These are phyloP conservation scores for Ectemnius cavifrons DNA, from an alignment of 2,888 invertebrate species.

Conservation along the genomic window DNA sequence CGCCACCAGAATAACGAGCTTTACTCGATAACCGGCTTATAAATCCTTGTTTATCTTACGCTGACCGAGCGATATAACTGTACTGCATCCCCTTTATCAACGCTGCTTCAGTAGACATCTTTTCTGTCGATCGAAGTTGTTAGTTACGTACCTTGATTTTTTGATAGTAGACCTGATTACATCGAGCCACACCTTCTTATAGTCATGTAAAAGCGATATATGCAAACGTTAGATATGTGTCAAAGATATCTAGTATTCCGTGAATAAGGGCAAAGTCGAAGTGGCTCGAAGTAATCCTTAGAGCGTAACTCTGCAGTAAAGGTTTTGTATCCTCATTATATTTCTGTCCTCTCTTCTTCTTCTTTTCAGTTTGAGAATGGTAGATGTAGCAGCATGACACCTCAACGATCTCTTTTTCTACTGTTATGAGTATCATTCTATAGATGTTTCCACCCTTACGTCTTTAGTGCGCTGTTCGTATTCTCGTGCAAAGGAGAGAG, in stretches of 20 bases:
- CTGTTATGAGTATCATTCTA: conserved; percentile 44
- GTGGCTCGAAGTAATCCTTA: conserved; percentile 27
- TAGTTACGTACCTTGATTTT: no score
- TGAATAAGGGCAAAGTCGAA: conserved; percentile 10
- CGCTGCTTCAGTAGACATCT: no score
- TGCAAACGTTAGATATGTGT: no score
- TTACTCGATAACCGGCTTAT: neutral
- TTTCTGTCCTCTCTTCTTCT: conserved; percentile 34
- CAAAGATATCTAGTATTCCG: no score
- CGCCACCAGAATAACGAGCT: conserved; percentile 68
- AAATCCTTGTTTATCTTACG: neutral
- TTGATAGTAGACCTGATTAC: no score
- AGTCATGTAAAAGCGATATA: no score
- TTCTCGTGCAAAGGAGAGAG: conserved; percentile 19
- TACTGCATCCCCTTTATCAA: no score
- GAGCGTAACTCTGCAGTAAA: no score
- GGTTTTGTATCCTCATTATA: neutral
- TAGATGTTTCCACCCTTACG: conserved; percentile 45
- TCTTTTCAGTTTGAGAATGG: conserved; percentile 50
- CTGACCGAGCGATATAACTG: no score
- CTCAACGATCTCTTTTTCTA: conserved; percentile 46
- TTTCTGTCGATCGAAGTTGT: conserved; percentile 20
- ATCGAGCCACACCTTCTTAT: no score
- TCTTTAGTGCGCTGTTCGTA: conserved; percentile 31
- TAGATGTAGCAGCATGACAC: conserved; percentile 62